These are phyloP conservation scores for Thamnophis sirtalis DNA, from an alignment of 2,113 vertebrate genomes.

Conservation along the genomic window DNA sequence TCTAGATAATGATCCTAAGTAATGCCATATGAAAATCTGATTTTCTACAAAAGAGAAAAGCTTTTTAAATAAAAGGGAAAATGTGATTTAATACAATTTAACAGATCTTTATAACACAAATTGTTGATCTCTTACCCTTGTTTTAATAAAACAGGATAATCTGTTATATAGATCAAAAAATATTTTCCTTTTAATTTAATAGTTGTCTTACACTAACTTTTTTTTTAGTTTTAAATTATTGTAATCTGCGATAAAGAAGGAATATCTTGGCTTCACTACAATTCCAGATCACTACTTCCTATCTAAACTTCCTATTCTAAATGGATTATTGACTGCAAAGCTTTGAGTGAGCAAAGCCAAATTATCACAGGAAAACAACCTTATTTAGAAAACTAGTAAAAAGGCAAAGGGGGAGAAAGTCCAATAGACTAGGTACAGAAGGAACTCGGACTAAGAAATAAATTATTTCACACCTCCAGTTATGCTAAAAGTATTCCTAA, in stretches of 20 bases:
- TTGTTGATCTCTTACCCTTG: not conserved
- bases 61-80: not conserved
- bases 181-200: not conserved
- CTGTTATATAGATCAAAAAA: not conserved
- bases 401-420: not conserved
- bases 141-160: conserved; percentile 7
- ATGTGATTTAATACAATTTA: rapidly evolving
- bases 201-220: not conserved
- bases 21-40: not conserved
- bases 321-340: not conserved
- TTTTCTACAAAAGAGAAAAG: not conserved
- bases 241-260: not conserved
- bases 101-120: rapidly evolving
- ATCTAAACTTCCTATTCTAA: not conserved
- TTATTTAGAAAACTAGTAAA: not conserved
- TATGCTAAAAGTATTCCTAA: not conserved
- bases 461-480: not conserved
- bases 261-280: not conserved
- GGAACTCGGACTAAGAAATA: not conserved
- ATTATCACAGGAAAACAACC: not conserved
- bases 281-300: not conserved
- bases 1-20: not conserved
- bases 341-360: not conserved
- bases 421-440: not conserved
- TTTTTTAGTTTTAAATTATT: not conserved